These are phyloP conservation scores for Sabellastarte sp. DNA, from an alignment of 2,888 invertebrate genomes.

Conservation along the genomic window DNA sequence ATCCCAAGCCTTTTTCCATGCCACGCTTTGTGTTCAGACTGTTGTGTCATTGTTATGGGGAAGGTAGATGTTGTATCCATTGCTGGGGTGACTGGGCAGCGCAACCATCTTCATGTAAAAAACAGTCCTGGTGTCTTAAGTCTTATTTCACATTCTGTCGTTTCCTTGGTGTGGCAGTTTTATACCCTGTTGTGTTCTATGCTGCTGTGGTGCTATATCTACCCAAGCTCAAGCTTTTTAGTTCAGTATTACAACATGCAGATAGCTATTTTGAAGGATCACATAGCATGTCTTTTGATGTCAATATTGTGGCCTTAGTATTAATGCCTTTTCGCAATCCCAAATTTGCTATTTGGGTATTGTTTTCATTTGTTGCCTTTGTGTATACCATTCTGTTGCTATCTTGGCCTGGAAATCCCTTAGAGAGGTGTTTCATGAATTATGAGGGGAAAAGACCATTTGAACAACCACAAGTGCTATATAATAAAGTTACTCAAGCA, in stretches of 20 bases:
- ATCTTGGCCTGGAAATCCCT: conserved; percentile 28
- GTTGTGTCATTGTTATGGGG: conserved; percentile 33
- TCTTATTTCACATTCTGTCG: conserved; percentile 27
- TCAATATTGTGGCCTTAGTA: conserved; percentile 23
- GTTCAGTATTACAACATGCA: not conserved
- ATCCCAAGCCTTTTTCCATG: conserved; percentile 31
- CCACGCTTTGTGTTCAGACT: conserved; percentile 29
- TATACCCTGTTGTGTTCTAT: conserved; percentile 29
- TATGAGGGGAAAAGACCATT: conserved; percentile 18
- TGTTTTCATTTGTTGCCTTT: conserved; percentile 29
- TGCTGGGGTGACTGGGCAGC: conserved; percentile 33
- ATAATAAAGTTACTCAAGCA: conserved; percentile 21
- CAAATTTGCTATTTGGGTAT: conserved; percentile 23
- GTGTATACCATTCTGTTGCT: conserved; percentile 27
- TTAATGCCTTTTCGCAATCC: conserved; percentile 21
- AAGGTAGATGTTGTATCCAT: conserved; percentile 35
- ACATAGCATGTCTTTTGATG: conserved; percentile 9
- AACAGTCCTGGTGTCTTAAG: conserved; percentile 15
- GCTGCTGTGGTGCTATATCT: conserved; percentile 25
- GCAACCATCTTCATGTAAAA: conserved; percentile 19
- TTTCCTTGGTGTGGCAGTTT: conserved; percentile 21
- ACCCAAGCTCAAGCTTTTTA: conserved; percentile 14
- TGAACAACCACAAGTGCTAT: conserved; percentile 23
- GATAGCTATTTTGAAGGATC: not conserved
- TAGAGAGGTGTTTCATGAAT: conserved; percentile 29